Conservation (phyloP, 2,113 vertebrate genomes). For the Nerophis lumbriciformis region DNA sequence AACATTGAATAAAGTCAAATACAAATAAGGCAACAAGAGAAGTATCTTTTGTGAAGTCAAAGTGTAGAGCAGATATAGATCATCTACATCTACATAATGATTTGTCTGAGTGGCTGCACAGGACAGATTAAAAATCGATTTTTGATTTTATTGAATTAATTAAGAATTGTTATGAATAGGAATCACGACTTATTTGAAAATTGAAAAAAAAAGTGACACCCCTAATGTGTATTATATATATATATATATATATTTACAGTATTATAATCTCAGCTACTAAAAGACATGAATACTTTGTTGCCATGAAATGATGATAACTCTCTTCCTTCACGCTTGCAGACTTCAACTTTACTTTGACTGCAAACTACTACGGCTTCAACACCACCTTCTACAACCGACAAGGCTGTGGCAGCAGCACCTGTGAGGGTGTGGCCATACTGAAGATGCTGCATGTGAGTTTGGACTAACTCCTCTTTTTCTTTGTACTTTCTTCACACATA, state of each 20-base stretch:
- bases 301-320: constrained; percentile 9
- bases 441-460: constrained; percentile 80
- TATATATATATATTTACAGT: background rate
- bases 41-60: too few relatives aligned
- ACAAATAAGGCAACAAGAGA: too few relatives aligned
- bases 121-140: too few relatives aligned
- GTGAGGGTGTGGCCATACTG: constrained; percentile 86
- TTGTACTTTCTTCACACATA: background rate
- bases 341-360: constrained; percentile 61
- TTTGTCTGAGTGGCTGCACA: too few relatives aligned
- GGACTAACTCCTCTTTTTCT: background rate
- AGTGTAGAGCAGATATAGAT: too few relatives aligned
- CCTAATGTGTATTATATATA: too few relatives aligned
- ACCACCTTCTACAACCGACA: constrained; percentile 72
- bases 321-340: constrained; percentile 36
- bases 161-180: too few relatives aligned
- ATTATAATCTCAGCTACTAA: constrained; percentile 1
- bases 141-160: too few relatives aligned
- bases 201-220: too few relatives aligned
- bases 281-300: background rate
- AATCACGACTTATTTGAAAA: too few relatives aligned
- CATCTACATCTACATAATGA: too few relatives aligned
- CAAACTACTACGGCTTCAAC: constrained; percentile 66
- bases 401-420: constrained; percentile 86
- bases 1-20: too few relatives aligned